Conservation (phyloP, 2,888 invertebrate species). For the Poecilus cupreus region DNA sequence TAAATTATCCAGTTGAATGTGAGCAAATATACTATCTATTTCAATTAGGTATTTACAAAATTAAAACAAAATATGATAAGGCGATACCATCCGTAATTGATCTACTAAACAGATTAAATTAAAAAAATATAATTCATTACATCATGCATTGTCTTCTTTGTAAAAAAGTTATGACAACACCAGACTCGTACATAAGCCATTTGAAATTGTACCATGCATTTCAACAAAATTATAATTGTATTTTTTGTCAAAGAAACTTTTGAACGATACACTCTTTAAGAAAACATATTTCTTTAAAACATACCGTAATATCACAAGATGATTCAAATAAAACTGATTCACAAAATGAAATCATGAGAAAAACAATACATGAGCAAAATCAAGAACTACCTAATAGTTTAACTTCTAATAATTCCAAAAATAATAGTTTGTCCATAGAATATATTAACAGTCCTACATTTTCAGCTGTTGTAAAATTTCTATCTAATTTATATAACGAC, state of each 20-base stretch:
- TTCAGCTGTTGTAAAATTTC: conserved; percentile 1
- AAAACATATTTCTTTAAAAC: background rate
- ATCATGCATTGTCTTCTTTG: too few species aligned
- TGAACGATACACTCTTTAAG: background rate
- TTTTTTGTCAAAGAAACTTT: background rate
- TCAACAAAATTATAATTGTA: background rate
- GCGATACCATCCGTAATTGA: too few species aligned
- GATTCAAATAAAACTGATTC: background rate
- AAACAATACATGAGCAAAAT: background rate
- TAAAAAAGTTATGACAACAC: too few species aligned
- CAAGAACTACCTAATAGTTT: background rate
- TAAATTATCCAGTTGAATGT: too few species aligned
- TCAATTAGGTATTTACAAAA: too few species aligned
- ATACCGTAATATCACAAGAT: background rate
- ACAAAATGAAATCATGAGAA: background rate
- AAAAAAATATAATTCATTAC: too few species aligned
- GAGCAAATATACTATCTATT: too few species aligned
- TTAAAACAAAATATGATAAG: too few species aligned
- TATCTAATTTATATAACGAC: background rate
- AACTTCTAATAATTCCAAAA: background rate
- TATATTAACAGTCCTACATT: background rate
- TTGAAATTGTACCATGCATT: background rate
- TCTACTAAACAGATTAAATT: too few species aligned
- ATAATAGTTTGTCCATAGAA: background rate
- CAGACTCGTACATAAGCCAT: too few species aligned